These are phyloP conservation scores for Uropsilus gracilis DNA, from an alignment of 2,113 vertebrate species.

Conservation along the genomic window DNA sequence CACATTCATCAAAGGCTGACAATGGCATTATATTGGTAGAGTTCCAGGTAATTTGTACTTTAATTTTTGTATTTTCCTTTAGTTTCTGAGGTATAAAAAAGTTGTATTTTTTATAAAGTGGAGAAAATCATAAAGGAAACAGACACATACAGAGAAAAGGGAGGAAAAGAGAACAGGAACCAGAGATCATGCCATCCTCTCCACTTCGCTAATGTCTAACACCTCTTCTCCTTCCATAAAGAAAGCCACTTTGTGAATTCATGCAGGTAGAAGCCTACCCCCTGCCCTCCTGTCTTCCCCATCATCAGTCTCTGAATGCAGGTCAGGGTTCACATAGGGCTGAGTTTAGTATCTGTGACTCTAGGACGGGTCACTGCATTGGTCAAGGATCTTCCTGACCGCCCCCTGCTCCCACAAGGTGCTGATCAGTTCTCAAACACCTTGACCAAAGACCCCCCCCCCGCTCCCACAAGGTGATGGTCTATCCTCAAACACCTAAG, in stretches of 20 bases:
- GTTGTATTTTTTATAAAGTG: background rate
- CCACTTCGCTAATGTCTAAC: background rate
- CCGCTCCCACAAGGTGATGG: constrained; percentile 39
- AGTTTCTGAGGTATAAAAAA: background rate
- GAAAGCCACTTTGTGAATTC: constrained; percentile 29
- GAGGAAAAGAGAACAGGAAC: background rate
- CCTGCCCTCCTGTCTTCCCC: background rate
- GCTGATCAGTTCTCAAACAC: constrained; percentile 64
- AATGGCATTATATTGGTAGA: background rate
- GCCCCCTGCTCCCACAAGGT: constrained; percentile 2
- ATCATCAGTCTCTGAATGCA: background rate
- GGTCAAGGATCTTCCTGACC: background rate
- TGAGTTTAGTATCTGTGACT: background rate
- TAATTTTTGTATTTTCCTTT: constrained; percentile 26
- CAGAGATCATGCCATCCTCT: background rate
- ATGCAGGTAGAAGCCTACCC: background rate
- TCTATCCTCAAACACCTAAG: constrained; percentile 58
- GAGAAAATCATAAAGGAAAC: constrained; percentile 40
- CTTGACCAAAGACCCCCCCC: background rate
- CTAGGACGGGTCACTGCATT: background rate
- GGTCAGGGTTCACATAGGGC: constrained; percentile 7
- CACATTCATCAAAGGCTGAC: constrained; percentile 16
- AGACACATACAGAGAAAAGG: background rate
- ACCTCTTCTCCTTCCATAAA: background rate
- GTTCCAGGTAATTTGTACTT: constrained; percentile 48